Conservation (phyloP, 2,888 invertebrate species). For the Cantharis flavilabris region DNA sequence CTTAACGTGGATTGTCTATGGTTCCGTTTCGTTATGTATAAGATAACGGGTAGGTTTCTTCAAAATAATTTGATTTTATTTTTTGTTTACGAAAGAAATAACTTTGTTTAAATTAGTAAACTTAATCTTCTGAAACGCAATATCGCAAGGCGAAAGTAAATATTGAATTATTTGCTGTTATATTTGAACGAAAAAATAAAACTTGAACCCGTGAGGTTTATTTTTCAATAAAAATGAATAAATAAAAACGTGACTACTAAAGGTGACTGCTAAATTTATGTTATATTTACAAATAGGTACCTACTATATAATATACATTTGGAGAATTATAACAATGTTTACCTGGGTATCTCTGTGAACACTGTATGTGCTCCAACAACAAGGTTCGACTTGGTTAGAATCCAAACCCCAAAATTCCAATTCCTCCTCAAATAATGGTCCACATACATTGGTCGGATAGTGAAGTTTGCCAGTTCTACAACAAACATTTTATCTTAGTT, state of each 20-base stretch:
- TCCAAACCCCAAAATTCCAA: slow-evolving; percentile 96
- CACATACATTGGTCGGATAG: slow-evolving; percentile 97
- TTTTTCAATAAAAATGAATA: not conserved
- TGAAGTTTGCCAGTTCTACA: slow-evolving; percentile 90
- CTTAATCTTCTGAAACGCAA: not conserved
- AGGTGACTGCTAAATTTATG: not conserved
- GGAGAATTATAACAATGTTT: not conserved
- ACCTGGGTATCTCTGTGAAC: slow-evolving; percentile 84
- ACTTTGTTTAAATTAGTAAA: not conserved
- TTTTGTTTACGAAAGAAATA: not conserved
- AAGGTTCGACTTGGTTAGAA: slow-evolving; percentile 96
- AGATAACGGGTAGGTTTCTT: not conserved
- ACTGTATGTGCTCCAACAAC: slow-evolving; percentile 98
- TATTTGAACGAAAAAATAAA: not conserved
- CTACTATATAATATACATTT: not conserved
- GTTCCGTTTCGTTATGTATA: not conserved
- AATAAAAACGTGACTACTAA: not conserved
- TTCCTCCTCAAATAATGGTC: slow-evolving; percentile 94
- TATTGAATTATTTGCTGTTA: not conserved
- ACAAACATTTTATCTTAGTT: slow-evolving; percentile 32
- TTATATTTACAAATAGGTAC: not conserved
- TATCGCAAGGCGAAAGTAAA: not conserved
- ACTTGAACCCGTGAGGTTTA: not conserved
- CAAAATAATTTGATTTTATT: not conserved
- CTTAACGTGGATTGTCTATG: not conserved